Evolutionary conservation across 2,797 vertebrate species (phyloP), one percentile per base, ranked within the genome.

Genomic region (Anolis apletophallus): DNA sequence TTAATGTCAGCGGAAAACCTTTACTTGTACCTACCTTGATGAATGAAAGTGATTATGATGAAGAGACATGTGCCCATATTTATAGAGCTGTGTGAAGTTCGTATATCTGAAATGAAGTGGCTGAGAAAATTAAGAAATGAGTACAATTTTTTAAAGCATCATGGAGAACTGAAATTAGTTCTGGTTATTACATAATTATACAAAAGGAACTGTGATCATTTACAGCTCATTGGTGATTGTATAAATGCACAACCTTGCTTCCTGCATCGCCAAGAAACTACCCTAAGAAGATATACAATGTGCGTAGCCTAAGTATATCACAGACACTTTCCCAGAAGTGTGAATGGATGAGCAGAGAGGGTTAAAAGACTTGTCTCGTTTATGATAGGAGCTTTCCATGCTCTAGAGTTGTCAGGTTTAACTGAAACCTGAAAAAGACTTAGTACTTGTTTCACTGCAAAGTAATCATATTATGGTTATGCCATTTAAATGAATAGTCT

Each of bases 391-490:
- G 85, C 90, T 83, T 57, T 91, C 82, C 77, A 46, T 0, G 81
- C 78, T 81, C 78, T 88, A 21, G 36, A 50, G 50, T 1, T 81
- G 21, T 59, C 75, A 52, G 81, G 90, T 86, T 84, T 61, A 68
- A 88, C 90, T 90, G 67, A 88, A 85, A 75, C 5, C 74, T n/a
- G 73, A 57, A 89, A 90, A 77, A 34, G 80, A 77, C 40, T 78
- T 82, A 19, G 29, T 69, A 57, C 8, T 23, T 73, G 32, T 72
- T n/a, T 78, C 23, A 40, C 50, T 59, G 34, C 10, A 78, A 72
- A 61, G 17, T 46, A 78, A 86, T 83, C 34, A 74, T 46, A 84
- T 83, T 88, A 55, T 87, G 86, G 76, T 84, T 87, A 93, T 87
- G 17, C 77, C 83, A 5, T 68, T 46, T 84, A 91, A 69, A 69